Conservation (phyloP, 2,113 vertebrate genomes). For the Rhinopomastus cyanomelas region DNA sequence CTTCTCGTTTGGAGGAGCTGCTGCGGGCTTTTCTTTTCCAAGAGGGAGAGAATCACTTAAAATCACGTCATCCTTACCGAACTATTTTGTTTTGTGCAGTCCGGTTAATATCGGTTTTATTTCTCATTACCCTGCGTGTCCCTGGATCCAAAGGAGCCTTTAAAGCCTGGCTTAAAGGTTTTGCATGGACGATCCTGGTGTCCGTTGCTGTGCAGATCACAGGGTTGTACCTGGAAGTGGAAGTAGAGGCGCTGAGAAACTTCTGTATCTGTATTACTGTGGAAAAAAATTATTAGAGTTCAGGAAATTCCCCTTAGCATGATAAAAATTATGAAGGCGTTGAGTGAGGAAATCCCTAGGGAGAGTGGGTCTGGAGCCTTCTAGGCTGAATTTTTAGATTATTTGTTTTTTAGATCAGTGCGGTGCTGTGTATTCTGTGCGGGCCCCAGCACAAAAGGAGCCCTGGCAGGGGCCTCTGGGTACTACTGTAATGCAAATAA, state of each 20-base stretch:
- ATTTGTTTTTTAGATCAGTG: not conserved
- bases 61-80: not conserved
- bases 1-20: constrained; percentile 4
- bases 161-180: not conserved
- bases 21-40: constrained; percentile 5
- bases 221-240: not conserved
- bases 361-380: not conserved
- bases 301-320: not conserved
- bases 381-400: not conserved
- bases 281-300: not conserved
- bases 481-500: not conserved
- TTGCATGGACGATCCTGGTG: not conserved
- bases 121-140: not conserved
- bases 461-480: constrained; percentile 12
- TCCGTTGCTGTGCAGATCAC: not conserved
- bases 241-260: not conserved
- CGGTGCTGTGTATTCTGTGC: not conserved
- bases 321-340: not conserved
- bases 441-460: not conserved
- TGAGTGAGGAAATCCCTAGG: not conserved
- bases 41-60: not conserved
- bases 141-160: not conserved
- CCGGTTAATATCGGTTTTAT: not conserved
- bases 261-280: not conserved
- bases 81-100: constrained; percentile 11